Evolutionary conservation across 1,140 invertebrate species (phyloP).

Genomic region (Zaprionus davidi): DNA sequence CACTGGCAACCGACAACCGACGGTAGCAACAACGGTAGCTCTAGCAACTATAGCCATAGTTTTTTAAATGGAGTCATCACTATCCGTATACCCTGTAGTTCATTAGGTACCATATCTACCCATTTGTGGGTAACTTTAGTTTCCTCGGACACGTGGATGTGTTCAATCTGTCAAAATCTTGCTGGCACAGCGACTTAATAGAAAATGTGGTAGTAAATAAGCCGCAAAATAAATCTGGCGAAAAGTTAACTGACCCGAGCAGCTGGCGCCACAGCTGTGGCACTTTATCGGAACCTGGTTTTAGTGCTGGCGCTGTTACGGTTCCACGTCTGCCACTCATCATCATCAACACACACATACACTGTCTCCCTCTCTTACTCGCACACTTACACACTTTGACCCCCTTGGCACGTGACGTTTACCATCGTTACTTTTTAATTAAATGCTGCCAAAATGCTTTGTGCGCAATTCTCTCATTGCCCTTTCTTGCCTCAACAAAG

Average conservation of each 20-base stretch:
- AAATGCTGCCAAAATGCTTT: conserved; percentile 75
- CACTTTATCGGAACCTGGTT: background rate
- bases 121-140: background rate
- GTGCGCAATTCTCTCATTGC: conserved; percentile 38
- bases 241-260: conserved; percentile 24
- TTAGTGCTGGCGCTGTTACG: background rate
- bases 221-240: conserved; percentile 44
- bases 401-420: conserved; percentile 55
- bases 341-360: conserved; percentile 21
- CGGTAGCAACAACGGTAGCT: background rate
- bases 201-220: conserved; percentile 45
- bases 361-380: background rate
- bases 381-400: conserved; percentile 25
- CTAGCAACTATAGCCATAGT: background rate
- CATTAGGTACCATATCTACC: background rate
- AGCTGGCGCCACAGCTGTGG: conserved; percentile 15
- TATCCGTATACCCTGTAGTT: background rate
- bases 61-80: background rate
- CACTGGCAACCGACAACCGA: conserved; percentile 11
- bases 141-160: conserved; percentile 36
- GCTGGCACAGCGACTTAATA: conserved; percentile 28
- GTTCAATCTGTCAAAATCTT: conserved; percentile 49
- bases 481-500: conserved; percentile 7
- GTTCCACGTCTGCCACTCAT: conserved; percentile 21
- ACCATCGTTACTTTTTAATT: conserved; percentile 69